These are phyloP conservation scores for Agapornis canus DNA, from an alignment of 2,797 vertebrate genomes.

Conservation along the genomic window DNA sequence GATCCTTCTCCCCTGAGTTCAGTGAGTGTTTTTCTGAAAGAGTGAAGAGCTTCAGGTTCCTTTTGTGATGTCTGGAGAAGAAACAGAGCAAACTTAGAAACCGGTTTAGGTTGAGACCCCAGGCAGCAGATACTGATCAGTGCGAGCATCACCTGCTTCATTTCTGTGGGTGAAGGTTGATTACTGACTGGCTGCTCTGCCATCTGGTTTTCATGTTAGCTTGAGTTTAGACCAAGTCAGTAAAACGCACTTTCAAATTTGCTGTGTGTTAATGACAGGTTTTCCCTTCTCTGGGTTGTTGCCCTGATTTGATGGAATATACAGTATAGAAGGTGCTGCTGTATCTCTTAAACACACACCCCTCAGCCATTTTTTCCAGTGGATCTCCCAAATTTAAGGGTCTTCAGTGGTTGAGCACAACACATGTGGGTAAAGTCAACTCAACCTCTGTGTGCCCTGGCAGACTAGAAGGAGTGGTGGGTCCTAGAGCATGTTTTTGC, in stretches of 20 bases:
- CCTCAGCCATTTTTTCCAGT: not conserved
- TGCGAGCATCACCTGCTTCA: not conserved
- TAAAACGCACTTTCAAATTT: not conserved
- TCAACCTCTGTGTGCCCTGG: rapidly evolving
- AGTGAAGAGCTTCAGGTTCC: not conserved
- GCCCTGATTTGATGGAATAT: not conserved
- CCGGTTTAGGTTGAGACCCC: not conserved
- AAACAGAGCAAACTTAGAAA: not conserved
- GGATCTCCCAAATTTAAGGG: not conserved
- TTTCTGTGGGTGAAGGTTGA: not conserved
- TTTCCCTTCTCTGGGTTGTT: not conserved
- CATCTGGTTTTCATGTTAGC: not conserved
- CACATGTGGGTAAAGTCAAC: not conserved
- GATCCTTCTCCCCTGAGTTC: not conserved
- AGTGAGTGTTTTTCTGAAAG: not conserved
- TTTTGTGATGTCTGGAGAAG: not conserved
- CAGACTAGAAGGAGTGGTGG: rapidly evolving
- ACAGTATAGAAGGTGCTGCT: not conserved
- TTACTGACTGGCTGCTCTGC: not conserved
- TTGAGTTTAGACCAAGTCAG: not conserved
- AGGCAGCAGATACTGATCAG: not conserved
- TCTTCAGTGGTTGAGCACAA: not conserved
- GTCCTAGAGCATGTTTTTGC: not conserved
- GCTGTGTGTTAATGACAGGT: not conserved
- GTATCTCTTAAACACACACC: not conserved